phyloP scores from a whole-genome alignment of 2,797 vertebrate species.

The Poeciliopsis presidionis region DNA sequence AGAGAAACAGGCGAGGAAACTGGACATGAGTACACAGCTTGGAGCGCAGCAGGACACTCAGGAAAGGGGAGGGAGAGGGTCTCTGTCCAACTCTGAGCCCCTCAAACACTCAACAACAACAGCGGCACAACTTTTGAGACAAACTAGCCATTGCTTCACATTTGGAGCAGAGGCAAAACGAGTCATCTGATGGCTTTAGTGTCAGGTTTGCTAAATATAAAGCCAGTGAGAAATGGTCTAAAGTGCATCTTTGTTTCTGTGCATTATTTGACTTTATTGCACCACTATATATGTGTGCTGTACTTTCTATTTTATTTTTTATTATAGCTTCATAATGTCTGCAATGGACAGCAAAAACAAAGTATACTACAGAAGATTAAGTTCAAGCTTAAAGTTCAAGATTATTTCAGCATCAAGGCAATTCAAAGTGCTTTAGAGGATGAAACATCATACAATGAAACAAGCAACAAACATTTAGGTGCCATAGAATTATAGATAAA shows the following conservation, averaged over 20 bases:
- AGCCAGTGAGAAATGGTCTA: background rate
- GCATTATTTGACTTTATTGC: background rate
- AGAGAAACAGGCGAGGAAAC: conserved; percentile 41
- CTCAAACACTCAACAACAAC: conserved; percentile 3
- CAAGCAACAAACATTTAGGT: too few relatives aligned
- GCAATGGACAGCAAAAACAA: background rate
- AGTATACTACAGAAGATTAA: background rate
- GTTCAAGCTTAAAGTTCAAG: background rate
- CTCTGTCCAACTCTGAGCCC: background rate
- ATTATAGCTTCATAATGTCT: background rate
- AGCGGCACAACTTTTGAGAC: conserved; percentile 1
- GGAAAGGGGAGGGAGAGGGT: background rate
- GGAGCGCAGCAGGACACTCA: conserved; percentile 54
- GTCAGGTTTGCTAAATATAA: background rate
- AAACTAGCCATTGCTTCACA: background rate
- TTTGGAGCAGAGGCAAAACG: background rate
- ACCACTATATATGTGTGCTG: background rate
- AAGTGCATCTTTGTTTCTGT: background rate
- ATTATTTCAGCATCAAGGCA: background rate
- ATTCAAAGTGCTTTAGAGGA: background rate
- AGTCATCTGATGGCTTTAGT: background rate
- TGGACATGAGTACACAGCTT: conserved; percentile 62
- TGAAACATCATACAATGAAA: too few relatives aligned
- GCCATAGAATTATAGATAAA: too few relatives aligned
- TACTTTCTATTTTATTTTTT: background rate